phyloP scores from a whole-genome alignment of 1,140 invertebrate genomes.

The Cyclargus thomasi region DNA sequence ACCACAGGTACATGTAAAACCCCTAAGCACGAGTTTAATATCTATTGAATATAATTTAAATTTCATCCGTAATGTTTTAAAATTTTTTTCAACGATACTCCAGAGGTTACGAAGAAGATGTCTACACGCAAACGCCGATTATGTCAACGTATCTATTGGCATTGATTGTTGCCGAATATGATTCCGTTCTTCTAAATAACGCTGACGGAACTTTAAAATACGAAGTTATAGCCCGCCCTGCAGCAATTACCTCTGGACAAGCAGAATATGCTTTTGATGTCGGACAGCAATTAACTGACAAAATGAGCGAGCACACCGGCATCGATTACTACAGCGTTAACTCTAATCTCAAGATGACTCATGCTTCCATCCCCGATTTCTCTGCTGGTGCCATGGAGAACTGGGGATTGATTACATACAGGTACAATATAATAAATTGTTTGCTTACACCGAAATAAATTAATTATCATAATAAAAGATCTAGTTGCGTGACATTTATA shows the following conservation, averaged over 20 bases:
- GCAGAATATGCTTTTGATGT: constrained; percentile 76
- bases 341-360: constrained; percentile 78
- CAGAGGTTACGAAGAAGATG: constrained; percentile 73
- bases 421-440: constrained; percentile 28
- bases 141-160: constrained; percentile 95
- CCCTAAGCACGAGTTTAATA: too few relatives aligned
- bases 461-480: too few relatives aligned
- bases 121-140: constrained; percentile 80
- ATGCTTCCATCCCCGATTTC: constrained; percentile 88
- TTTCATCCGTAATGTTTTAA: constrained; percentile 1
- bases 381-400: constrained; percentile 80
- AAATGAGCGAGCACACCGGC: constrained; percentile 66
- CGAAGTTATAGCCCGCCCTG: constrained; percentile 82
- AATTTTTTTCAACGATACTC: constrained; percentile 21
- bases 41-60: too few relatives aligned
- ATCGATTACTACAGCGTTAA: constrained; percentile 64
- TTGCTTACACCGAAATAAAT: too few relatives aligned
- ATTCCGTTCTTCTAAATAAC: constrained; percentile 32
- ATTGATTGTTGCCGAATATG: constrained; percentile 87
- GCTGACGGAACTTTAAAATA: constrained; percentile 61
- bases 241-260: constrained; percentile 70
- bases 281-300: constrained; percentile 62
- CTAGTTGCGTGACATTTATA: too few relatives aligned
- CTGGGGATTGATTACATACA: constrained; percentile 56
- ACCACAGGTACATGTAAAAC: too few relatives aligned